phyloP scores from a whole-genome alignment of 1,140 invertebrate species.

The Diorhabda elongata region DNA sequence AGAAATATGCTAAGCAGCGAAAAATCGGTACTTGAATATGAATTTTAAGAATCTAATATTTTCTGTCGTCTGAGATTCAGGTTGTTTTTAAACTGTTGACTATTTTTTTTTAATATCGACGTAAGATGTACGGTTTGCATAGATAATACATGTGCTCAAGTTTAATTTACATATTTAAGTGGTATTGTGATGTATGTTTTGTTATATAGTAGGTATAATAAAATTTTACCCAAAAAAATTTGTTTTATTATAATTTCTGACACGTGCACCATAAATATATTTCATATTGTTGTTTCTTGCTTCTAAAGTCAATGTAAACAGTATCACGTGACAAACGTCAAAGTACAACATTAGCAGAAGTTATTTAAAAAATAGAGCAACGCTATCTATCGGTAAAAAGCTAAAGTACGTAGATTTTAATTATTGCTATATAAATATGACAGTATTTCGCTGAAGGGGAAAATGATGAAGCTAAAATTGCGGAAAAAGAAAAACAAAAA shows the following conservation, averaged over 20 bases:
- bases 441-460: too few relatives aligned
- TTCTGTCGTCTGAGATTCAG: neutral
- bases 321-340: too few relatives aligned
- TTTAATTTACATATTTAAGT: slow-evolving; percentile 28
- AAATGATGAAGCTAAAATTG: too few relatives aligned
- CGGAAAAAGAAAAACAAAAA: neutral
- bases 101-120: neutral
- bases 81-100: neutral
- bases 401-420: too few relatives aligned
- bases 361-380: too few relatives aligned
- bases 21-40: neutral
- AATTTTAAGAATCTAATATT: neutral
- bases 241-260: too few relatives aligned
- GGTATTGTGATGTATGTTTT: slow-evolving; percentile 34
- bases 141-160: slow-evolving; percentile 25
- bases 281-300: too few relatives aligned
- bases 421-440: too few relatives aligned
- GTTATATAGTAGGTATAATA: slow-evolving; percentile 18
- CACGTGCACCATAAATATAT: too few relatives aligned
- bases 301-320: too few relatives aligned
- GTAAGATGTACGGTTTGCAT: neutral
- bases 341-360: too few relatives aligned
- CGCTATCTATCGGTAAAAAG: too few relatives aligned
- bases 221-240: neutral
- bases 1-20: neutral